Base-by-base conservation (phyloP, 2,888 invertebrate genomes). In the Drosophila paramelanica region DNA sequence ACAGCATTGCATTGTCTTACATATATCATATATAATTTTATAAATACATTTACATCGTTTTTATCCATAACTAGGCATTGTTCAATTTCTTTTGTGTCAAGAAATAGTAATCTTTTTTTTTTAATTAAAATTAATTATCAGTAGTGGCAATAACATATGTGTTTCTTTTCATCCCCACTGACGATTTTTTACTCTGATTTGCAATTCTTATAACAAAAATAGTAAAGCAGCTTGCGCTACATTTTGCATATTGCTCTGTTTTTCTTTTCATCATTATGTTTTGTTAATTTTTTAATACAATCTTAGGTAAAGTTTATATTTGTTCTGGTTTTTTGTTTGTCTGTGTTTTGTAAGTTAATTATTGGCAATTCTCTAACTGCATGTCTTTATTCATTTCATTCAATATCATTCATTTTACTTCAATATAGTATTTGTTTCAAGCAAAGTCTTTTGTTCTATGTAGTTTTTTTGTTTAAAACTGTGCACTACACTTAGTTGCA, bases 301-400 rank as follows among this genome's bases (percentile, higher is more conserved):
- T 86, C 89, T 89, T 86, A 86, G 85, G 85, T 86, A 86, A 88
- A 80, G 86, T 77, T 79, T 51, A 41, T 79, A 60, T 77, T 77
- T 68, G 68, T 78, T 74, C 72, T 81, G 66, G 46, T 76, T 76
- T 55, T 70, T 50, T 72, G 65, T 72, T 58, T 70, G 61, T 67
- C 62, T 71, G 14, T 57, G 50, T 62, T 20, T 55, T 56, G 38
- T 59, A 45, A 47, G 47, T 74, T 77, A 87, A 81, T 71, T 84
- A 89, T 86, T 86, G 85, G 85, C 89, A 89, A 89, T 87, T 87
- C 62, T 80, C 85, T 86, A 86, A 86, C 88, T 86, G 85, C 85
- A 86, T 86, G 89, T 56, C 52, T 49, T 73, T 67, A 62, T 65
- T 39, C 41, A 39, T 13, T 27, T 59, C 47, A 58, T 59, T 36